phyloP scores from a whole-genome alignment of 30 jellyfish, hydroid and myxozoan genomes.

The Aurelia aurita complex sp. Pacific region DNA sequence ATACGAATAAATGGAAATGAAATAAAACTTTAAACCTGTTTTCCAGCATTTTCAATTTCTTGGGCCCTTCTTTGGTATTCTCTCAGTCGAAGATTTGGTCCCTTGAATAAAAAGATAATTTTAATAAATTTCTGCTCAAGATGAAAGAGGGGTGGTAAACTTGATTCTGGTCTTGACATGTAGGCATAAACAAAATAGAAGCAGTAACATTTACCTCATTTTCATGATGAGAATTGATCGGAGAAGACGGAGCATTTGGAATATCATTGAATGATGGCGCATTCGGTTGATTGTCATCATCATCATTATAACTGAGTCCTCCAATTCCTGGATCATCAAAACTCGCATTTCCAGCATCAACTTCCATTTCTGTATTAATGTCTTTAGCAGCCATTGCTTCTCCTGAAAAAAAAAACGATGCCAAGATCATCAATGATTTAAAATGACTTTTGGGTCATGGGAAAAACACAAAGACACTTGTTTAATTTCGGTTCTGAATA shows the following conservation, averaged over 20 bases:
- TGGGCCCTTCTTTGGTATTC: constrained; percentile 27
- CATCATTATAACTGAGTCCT: constrained; percentile 6
- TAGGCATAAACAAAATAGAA: too few species aligned
- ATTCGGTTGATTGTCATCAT: constrained; percentile 13
- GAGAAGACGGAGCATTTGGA: neutral
- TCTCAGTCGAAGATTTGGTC: neutral
- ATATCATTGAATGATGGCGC: constrained; percentile 1
- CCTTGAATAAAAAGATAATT: neutral
- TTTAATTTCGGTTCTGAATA: too few species aligned
- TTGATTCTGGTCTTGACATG: too few species aligned
- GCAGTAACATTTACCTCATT: neutral
- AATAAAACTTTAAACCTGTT: neutral
- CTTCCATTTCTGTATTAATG: neutral
- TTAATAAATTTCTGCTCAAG: neutral
- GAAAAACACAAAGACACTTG: too few species aligned
- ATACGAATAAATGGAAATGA: too few species aligned
- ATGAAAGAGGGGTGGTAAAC: too few species aligned
- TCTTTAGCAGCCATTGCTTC: too few species aligned
- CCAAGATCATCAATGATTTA: too few species aligned
- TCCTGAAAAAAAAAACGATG: too few species aligned
- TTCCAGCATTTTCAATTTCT: constrained; percentile 18
- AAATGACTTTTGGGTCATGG: too few species aligned
- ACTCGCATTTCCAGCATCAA: neutral
- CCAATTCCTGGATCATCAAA: constrained; percentile 1
- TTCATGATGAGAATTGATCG: neutral